Conservation (phyloP, 1,140 invertebrate genomes). For the Drosophila bocki region DNA sequence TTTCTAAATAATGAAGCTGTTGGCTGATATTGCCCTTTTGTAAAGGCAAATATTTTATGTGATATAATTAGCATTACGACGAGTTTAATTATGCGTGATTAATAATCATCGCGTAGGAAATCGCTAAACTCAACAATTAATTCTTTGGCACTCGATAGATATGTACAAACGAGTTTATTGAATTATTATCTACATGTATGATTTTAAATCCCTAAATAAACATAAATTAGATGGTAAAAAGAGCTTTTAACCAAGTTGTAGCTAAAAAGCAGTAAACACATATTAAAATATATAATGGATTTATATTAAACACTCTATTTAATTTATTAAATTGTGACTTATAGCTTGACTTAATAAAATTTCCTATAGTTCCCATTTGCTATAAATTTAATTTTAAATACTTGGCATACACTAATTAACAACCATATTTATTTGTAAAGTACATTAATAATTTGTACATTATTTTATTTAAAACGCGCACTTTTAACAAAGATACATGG, state of each 20-base stretch:
- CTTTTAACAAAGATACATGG: background rate
- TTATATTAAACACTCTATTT: too few relatives aligned
- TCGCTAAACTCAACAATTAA: too few relatives aligned
- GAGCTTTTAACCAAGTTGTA: too few relatives aligned
- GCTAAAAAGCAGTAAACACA: too few relatives aligned
- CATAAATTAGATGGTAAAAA: background rate
- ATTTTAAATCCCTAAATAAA: too few relatives aligned
- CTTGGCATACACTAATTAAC: too few relatives aligned
- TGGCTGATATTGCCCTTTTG: background rate
- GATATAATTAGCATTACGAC: background rate
- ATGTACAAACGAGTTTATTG: background rate
- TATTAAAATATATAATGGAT: too few relatives aligned
- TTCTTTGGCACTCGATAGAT: too few relatives aligned
- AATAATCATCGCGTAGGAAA: background rate
- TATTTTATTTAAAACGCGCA: background rate
- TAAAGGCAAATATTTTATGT: background rate
- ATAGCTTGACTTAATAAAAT: background rate
- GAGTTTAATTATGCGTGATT: background rate
- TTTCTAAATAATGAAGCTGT: background rate
- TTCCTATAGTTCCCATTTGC: too few relatives aligned
- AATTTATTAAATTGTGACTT: background rate
- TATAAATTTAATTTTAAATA: background rate
- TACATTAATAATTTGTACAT: background rate
- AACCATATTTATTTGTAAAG: background rate
- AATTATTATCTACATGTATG: background rate